Conservation (phyloP, 2,888 invertebrate genomes). For the Agonum fuliginosum region DNA sequence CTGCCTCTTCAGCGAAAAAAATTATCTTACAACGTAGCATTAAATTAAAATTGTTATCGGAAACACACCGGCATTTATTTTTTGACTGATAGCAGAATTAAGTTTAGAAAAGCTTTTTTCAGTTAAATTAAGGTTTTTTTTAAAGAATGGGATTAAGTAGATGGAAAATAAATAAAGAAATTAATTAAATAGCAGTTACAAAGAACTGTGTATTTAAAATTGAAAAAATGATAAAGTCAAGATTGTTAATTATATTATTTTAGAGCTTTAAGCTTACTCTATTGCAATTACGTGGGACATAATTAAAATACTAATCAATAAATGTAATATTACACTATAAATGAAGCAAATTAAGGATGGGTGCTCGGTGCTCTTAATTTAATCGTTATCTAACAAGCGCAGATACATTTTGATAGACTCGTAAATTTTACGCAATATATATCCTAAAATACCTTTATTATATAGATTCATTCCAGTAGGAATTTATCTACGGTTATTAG, state of each 20-base stretch:
- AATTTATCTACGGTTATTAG: too few species aligned
- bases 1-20: slow-evolving; percentile 44
- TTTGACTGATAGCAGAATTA: background rate
- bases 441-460: too few species aligned
- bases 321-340: background rate
- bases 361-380: background rate
- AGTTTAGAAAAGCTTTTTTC: slow-evolving; percentile 3
- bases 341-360: background rate
- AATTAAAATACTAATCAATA: slow-evolving; percentile 16
- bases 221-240: background rate
- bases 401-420: slow-evolving; percentile 3
- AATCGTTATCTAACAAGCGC: slow-evolving; percentile 4
- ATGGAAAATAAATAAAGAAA: slow-evolving; percentile 28
- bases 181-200: slow-evolving; percentile 9
- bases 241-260: background rate
- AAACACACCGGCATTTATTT: slow-evolving; percentile 20
- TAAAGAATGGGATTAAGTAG: slow-evolving; percentile 17
- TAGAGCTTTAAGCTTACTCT: too few species aligned
- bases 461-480: too few species aligned
- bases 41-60: slow-evolving; percentile 41
- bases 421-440: too few species aligned
- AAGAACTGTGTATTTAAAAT: slow-evolving; percentile 5
- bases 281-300: background rate
- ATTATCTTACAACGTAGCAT: slow-evolving; percentile 35
- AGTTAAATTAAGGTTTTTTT: background rate